Percentiles rank a stretch among this genome's conserved stretches.
Conservation (phyloP, 2,113 vertebrate genomes). For the Clinocottus analis region DNA sequence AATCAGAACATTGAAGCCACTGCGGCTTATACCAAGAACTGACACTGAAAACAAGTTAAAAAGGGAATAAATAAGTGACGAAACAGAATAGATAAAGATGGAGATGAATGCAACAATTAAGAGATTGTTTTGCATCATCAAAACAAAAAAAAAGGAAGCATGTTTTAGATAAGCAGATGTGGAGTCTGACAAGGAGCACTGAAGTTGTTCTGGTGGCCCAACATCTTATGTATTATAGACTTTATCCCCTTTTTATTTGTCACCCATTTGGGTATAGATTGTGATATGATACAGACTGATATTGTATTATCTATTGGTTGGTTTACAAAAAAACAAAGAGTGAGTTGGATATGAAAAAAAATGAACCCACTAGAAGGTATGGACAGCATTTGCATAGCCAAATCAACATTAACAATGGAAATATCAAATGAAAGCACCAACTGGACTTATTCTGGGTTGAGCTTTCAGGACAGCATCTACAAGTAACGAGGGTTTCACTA, state of each 20-base stretch:
- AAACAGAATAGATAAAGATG: neutral
- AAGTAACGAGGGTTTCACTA: neutral
- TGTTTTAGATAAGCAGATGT: neutral
- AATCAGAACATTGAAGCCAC: neutral
- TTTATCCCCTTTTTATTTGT: neutral
- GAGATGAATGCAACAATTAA: too few relatives aligned
- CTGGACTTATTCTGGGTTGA: neutral
- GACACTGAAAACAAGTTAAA: neutral
- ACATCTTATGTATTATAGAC: neutral
- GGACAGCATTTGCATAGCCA: neutral
- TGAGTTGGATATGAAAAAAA: neutral
- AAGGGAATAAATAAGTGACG: neutral
- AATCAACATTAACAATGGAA: neutral
- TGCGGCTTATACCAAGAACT: neutral
- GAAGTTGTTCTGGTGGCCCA: neutral
- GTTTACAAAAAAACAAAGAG: neutral
- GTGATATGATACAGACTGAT: neutral
- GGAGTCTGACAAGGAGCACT: neutral
- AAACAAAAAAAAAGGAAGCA: neutral
- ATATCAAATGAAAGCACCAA: neutral
- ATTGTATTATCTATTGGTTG: neutral
- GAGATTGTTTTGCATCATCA: neutral
- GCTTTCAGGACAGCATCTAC: neutral
- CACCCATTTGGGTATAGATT: neutral
- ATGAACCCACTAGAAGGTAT: neutral